Base-by-base conservation (phyloP, 2,888 invertebrate genomes). In the Melipona bicolor region DNA sequence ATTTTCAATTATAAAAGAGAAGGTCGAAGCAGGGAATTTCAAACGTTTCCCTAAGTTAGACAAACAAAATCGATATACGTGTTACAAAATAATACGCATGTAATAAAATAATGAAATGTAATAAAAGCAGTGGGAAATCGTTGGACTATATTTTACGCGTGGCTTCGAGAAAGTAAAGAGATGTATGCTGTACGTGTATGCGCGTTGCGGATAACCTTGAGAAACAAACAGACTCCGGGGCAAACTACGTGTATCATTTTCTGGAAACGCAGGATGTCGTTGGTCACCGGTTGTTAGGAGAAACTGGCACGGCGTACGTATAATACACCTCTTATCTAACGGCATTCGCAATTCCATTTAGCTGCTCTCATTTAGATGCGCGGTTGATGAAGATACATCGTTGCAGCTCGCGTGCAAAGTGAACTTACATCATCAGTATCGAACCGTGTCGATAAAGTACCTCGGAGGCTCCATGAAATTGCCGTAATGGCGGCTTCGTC, bases 361-460 rank as follows among this genome's bases (percentile, higher is more conserved):
- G n/a, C 79, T 43, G 65, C 70, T n/a, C 65, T 65, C 70, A 69
- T 62, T 69, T 54, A 69, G 27, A 50, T 49, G 24, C 62, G 56
- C 50, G 36, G 65, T 52, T 71, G 70, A 81, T 79, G 71, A 67
- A 79, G 80, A 81, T 59, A 67, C 67, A 71, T 73, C 27, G 69
- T 61, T 15, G 19, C 61, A 36, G 56, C 43, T 81, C 72, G 76
- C 83, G 71, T 82, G 72, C 65, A 52, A 17, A 19, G 54, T 64
- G 77, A 80, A 72, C 80, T 86, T 84, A 75, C 72, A 80, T 86
- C 85, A 87, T 86, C 77, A 73, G 73, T 43, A 77, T 74, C 59
- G 84, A 64, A 50, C 67, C 49, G 36, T 49, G 27, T 65, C 75
- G 68, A 84, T 84, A 75, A 78, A 56, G 36, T 67, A 3, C 54